Base-by-base conservation (phyloP, 2,888 invertebrate species). In the Scaptomyza flava region DNA sequence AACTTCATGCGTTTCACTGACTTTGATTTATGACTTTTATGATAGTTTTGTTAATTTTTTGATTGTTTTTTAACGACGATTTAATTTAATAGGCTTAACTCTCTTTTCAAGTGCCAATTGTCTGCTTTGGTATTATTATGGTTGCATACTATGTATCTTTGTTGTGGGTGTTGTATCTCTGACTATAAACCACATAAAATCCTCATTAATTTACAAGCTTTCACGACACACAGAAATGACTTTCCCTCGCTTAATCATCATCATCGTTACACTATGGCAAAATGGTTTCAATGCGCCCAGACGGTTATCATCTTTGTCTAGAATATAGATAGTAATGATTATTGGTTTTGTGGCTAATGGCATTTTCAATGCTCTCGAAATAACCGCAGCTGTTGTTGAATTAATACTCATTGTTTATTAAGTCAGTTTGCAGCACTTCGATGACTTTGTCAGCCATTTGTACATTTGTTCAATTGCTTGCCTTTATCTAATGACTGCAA, bases 151-250 rank as follows among this genome's bases (percentile, higher is more conserved):
- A 30, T 46, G 9, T 63, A 3, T 62, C 43, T 48, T 42, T 27
- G 58, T 59, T 76, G 72, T 76, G 72, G 61, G 61, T 72, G 68
- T 62, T 59, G 52, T 43, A 12, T 41, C 17, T 50, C 2, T 14
- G 27, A 61, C 61, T 54, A 71, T 72, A 72, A 84, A 84, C 81
- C 81, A 72, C 85, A 82, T 71, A 56, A 72, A 79, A 79, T 77
- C 81, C 77, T 77, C 81, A 75, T 77, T 71, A 67, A 61, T 62
- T 81, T 79, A 71, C 74, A 70, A 77, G 75, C 81, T 82, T 82
- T 82, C 85, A 52, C 80, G 62, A 41, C 41, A 43, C 70, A 47
- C 61, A 34, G 41, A 72, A 64, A 67, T 64, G 59, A 81, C 81
- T 81, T 81, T 81, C 81, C 84, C 81, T 84, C 79, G 58, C 36